Evolutionary conservation across 2,888 invertebrate species (phyloP).

Genomic region (Sinodicranocentrus sp.): DNA sequence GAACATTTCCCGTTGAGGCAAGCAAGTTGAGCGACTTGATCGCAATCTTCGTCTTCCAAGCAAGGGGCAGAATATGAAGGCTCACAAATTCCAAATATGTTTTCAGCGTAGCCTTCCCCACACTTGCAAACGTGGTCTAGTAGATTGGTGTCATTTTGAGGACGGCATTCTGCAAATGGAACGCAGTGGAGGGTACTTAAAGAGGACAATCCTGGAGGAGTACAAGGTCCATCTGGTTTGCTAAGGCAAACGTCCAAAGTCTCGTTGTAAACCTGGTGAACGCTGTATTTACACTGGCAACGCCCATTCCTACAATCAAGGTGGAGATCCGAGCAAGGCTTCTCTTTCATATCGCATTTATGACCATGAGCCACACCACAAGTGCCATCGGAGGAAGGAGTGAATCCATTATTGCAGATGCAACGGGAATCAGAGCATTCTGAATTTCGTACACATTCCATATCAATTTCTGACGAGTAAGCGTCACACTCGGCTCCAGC

Average conservation of each 20-base stretch:
- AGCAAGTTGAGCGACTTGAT: constrained; percentile 39
- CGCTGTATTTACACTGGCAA: constrained; percentile 67
- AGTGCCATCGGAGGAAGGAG: constrained; percentile 35
- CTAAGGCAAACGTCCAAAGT: constrained; percentile 61
- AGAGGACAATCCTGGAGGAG: too few relatives aligned
- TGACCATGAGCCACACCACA: constrained; percentile 53
- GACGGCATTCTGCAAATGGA: not conserved
- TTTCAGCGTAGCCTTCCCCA: constrained; percentile 47
- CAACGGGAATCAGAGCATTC: constrained; percentile 52
- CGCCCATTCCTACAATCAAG: constrained; percentile 55
- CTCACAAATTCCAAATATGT: constrained; percentile 54
- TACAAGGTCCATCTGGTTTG: constrained; percentile 67
- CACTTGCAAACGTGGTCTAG: constrained; percentile 52
- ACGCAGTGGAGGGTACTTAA: too few relatives aligned
- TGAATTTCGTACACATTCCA: constrained; percentile 39
- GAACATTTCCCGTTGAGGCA: constrained; percentile 62
- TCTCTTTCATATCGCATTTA: constrained; percentile 30
- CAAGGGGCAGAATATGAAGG: constrained; percentile 45
- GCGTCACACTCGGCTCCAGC: constrained; percentile 39
- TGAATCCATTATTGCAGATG: constrained; percentile 31
- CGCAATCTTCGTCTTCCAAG: constrained; percentile 52
- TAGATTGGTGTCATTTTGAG: not conserved
- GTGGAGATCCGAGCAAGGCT: constrained; percentile 59
- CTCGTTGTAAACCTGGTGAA: constrained; percentile 64
- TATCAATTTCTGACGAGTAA: constrained; percentile 23